Percentiles rank a stretch among this genome's conserved stretches.
Evolutionary conservation across 2,113 vertebrate genomes (phyloP).

Genomic region (Solea senegalensis): DNA sequence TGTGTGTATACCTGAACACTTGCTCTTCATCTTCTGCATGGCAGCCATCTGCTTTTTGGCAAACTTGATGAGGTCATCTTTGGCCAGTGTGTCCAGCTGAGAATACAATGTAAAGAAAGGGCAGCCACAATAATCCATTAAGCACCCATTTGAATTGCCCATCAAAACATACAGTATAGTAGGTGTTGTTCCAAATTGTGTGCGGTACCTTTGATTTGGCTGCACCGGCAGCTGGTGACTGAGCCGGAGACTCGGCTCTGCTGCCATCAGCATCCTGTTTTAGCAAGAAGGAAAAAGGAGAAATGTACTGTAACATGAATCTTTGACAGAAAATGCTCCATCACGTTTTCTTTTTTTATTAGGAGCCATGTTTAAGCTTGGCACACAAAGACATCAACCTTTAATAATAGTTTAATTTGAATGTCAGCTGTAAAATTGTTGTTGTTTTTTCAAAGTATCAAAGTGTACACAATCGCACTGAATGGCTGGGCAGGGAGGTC

Average conservation of each 20-base stretch:
- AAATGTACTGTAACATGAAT: not conserved
- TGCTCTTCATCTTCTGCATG: constrained; percentile 91
- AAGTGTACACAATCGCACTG: too few relatives aligned
- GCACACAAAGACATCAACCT: too few relatives aligned
- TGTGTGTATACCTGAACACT: constrained; percentile 85
- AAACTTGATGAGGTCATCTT: constrained; percentile 98
- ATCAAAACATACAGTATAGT: not conserved
- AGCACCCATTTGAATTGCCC: too few relatives aligned
- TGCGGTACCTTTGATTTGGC: constrained; percentile 72
- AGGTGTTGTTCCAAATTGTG: not conserved
- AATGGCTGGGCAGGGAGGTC: too few relatives aligned
- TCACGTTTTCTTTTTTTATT: not conserved
- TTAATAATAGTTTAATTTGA: not conserved
- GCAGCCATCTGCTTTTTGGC: constrained; percentile 93
- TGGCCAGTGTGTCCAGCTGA: constrained; percentile 92
- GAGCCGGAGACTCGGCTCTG: constrained; percentile 47
- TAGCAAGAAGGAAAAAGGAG: not conserved
- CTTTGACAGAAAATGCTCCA: not conserved
- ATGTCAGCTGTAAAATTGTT: too few relatives aligned
- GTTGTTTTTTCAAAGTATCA: too few relatives aligned
- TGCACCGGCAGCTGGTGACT: constrained; percentile 58
- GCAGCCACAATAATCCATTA: not conserved
- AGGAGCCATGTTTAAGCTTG: not conserved
- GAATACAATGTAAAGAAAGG: not conserved
- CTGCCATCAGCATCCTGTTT: constrained; percentile 62